Conservation (phyloP, 2,888 invertebrate species). For the Melolontha melolontha region DNA sequence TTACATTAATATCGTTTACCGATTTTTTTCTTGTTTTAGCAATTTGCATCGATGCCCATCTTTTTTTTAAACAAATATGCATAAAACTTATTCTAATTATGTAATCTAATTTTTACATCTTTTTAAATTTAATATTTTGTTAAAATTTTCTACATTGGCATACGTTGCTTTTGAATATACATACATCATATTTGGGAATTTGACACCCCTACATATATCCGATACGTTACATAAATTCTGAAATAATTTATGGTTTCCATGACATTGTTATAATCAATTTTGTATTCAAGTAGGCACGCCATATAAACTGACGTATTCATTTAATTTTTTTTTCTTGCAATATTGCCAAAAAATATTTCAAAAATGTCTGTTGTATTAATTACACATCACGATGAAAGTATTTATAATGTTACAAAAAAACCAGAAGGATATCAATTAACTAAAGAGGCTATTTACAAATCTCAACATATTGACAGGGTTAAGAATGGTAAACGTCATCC, state of each 20-base stretch:
- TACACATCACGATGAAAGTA: conserved; percentile 75
- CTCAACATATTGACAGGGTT: conserved; percentile 53
- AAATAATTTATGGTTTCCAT: conserved; percentile 34
- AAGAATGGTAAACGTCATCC: conserved; percentile 59
- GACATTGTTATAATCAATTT: conserved; percentile 29
- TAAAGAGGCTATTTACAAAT: conserved; percentile 70
- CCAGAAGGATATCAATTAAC: conserved; percentile 65
- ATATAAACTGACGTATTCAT: conserved; percentile 28
- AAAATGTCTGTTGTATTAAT: conserved; percentile 76
- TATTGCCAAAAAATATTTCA: conserved; percentile 35
- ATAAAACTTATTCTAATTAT: too few relatives aligned
- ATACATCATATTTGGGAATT: too few relatives aligned
- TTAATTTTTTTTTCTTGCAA: conserved; percentile 21
- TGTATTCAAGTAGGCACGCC: conserved; percentile 29
- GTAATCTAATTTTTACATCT: too few relatives aligned
- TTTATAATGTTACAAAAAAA: conserved; percentile 70
- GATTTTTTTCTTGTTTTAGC: too few relatives aligned
- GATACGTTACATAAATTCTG: not conserved
- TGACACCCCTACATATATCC: too few relatives aligned
- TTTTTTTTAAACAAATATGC: too few relatives aligned
- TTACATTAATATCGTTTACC: too few relatives aligned
- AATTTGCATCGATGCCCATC: too few relatives aligned
- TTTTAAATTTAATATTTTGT: too few relatives aligned
- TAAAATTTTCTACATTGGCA: too few relatives aligned
- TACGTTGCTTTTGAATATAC: too few relatives aligned